Percentiles rank a stretch among this genome's conserved stretches.
These are phyloP conservation scores for Trachymyrmex septentrionalis DNA, from an alignment of 1,140 invertebrate genomes.

Conservation along the genomic window DNA sequence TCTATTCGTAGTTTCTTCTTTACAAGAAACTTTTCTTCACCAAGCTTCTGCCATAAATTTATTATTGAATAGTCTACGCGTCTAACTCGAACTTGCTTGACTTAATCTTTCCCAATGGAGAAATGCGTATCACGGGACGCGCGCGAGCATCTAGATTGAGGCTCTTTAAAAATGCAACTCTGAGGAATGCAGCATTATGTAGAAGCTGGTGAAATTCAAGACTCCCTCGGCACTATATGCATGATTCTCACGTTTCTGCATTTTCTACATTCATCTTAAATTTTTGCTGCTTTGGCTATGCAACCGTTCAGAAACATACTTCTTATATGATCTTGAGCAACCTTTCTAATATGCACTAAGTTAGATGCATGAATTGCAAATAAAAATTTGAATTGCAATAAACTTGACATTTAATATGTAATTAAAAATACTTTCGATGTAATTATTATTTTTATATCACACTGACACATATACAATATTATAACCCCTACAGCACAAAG, in stretches of 20 bases:
- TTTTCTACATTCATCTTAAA: background rate
- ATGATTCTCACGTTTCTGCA: conserved; percentile 56
- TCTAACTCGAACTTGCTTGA: background rate
- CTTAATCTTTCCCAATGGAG: conserved; percentile 24
- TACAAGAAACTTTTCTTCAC: background rate
- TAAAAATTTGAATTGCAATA: background rate
- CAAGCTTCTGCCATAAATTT: conserved; percentile 15
- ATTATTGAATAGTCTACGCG: conserved; percentile 22
- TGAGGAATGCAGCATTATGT: conserved; percentile 47
- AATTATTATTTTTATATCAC: background rate
- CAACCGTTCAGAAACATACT: conserved; percentile 1
- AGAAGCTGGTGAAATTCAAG: conserved; percentile 56
- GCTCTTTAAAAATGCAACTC: conserved; percentile 53
- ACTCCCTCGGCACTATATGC: conserved; percentile 48
- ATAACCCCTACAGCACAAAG: too few relatives aligned
- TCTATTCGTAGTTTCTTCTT: background rate
- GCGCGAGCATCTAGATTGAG: conserved; percentile 45
- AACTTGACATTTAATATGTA: background rate
- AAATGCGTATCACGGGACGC: conserved; percentile 43
- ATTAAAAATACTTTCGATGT: background rate
- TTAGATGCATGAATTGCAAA: background rate
- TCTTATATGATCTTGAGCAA: background rate
- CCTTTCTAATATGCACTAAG: background rate
- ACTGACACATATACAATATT: background rate
- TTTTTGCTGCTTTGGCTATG: conserved; percentile 6